Percentiles rank a stretch among this genome's conserved stretches.
Conservation (phyloP, 2,888 invertebrate species). For the Bedellia somnulentella region DNA sequence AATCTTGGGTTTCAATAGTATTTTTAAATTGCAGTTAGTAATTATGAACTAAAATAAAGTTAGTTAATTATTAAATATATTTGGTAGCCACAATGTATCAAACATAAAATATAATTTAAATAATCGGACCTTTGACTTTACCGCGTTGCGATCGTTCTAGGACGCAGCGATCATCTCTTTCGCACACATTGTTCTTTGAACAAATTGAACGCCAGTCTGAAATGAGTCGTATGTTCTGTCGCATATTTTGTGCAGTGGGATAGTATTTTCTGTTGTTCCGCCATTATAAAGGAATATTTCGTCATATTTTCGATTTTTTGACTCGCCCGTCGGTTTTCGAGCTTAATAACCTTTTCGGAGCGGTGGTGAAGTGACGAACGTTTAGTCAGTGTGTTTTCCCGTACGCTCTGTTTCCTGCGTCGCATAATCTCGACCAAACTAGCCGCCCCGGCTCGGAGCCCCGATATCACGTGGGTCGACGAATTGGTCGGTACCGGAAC, state of each 20-base stretch:
- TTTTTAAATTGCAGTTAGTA: too few relatives aligned
- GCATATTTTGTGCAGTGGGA: conserved; percentile 31
- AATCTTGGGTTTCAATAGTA: too few relatives aligned
- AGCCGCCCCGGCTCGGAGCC: too few relatives aligned
- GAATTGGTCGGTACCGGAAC: too few relatives aligned
- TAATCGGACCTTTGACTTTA: conserved; percentile 36
- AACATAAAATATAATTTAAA: too few relatives aligned
- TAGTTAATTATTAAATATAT: too few relatives aligned
- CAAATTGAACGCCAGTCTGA: conserved; percentile 6
- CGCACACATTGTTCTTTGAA: conserved; percentile 25
- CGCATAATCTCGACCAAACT: too few relatives aligned
- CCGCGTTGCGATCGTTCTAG: conserved; percentile 50
- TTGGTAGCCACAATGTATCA: too few relatives aligned
- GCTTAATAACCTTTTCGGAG: too few relatives aligned
- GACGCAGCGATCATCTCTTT: conserved; percentile 32
- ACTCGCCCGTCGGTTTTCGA: too few relatives aligned
- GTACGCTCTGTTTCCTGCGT: conserved; percentile 56
- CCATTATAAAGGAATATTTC: conserved; percentile 38
- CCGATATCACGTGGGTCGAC: conserved; percentile 59
- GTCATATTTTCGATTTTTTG: conserved; percentile 19
- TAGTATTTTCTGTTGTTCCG: conserved; percentile 51
- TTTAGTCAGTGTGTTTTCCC: conserved; percentile 18
- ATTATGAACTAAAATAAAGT: too few relatives aligned
- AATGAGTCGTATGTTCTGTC: conserved; percentile 30
- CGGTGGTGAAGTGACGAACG: conserved; percentile 4